Evolutionary conservation across 2,113 vertebrate genomes (phyloP).

Genomic region (human): DNA sequence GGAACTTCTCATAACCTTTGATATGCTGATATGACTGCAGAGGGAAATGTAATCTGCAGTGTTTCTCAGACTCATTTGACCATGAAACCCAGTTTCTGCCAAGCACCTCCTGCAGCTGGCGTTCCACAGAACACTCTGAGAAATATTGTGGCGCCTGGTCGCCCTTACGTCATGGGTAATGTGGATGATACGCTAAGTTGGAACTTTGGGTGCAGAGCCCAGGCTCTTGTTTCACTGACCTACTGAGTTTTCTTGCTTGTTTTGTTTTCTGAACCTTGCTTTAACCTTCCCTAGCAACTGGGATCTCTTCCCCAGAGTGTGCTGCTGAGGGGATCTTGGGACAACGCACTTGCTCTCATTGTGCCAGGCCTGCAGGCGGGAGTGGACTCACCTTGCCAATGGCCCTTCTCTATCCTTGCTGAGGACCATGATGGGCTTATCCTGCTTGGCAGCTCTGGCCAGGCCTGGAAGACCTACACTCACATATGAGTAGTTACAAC

Average conservation of each 20-base stretch:
- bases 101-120: neutral
- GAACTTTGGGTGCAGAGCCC: neutral
- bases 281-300: neutral
- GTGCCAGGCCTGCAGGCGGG: neutral
- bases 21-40: rapidly evolving
- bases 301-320: neutral
- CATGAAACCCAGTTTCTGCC: neutral
- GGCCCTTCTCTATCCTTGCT: neutral
- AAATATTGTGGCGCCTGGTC: rapidly evolving
- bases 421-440: neutral
- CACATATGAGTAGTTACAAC: no score
- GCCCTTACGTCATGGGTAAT: rapidly evolving
- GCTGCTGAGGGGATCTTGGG: no score
- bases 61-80: neutral
- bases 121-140: neutral
- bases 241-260: neutral
- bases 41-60: no score
- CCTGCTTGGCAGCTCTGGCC: neutral
- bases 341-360: rapidly evolving
- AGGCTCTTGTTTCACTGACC: neutral
- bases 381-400: neutral
- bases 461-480: neutral
- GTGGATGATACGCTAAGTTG: neutral
- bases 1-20: neutral
- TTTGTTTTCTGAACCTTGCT: neutral